Evolutionary conservation across 2,888 invertebrate genomes (phyloP), one percentile per base, ranked within the genome.

Genomic region (Linnaemya tessellans): DNA sequence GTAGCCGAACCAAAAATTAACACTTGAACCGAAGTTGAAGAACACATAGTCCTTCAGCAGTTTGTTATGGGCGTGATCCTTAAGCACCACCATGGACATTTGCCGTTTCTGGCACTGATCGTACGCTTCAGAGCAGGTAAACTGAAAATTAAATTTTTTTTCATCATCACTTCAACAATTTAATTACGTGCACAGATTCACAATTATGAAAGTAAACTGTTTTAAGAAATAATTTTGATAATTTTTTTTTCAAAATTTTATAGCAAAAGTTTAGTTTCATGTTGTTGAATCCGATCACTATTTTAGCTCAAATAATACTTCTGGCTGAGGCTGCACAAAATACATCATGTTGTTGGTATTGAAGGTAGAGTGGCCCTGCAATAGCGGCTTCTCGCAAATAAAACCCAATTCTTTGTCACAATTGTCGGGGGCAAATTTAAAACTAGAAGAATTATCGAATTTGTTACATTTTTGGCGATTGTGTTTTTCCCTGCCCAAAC

Each of bases 301-400:
- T 30, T 30, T 5, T 3, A 30, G n/a, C n/a, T n/a, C 30, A 5
- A 30, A 2, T 3, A 49, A n/a, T 56, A 80, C 80, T n/a, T 68
- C 10, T 49, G 58, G 25, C 7, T 30, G 0, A 1, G 84, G 64
- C 15, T 84, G 64, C 38, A 84, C 68, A 20, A 49, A 70, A 58
- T 80, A 80, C 41, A 64, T 35, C 1, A 11, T 70, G 9, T 70
- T 25, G 1, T 35, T 13, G 15, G 10, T 75, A 8, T 64, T 20
- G 51, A 75, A 79, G 0, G 25, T 11, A 7, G 60, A 38, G 13
- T 15, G 9, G 3, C 4, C 51, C 10, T 70, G 35, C 0, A 65
- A 25, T 1, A 80, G 30, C 9, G 43, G 0, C 15, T 70, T 80
- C n/a, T 85, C 70, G 41, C 85, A 85, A 38, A 85, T 71, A 60